A percentile compares a stretch with the other conserved stretches of the same genome.
Evolutionary conservation across 2,113 vertebrate genomes (phyloP).

Genomic region (Tachuris rubrigastra): DNA sequence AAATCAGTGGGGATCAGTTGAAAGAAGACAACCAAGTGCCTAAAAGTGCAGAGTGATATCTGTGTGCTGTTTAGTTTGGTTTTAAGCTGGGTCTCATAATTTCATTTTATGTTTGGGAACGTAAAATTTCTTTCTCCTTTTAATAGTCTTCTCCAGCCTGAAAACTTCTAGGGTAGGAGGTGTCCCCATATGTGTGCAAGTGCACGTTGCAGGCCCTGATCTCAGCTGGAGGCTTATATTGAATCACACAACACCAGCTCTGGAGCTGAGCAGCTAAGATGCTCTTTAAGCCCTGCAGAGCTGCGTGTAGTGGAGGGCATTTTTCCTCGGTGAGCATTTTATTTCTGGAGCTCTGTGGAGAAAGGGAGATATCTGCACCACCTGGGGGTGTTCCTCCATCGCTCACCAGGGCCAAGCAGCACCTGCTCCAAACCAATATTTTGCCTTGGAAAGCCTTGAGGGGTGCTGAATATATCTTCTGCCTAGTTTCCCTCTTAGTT

Average conservation of each 20-base stretch:
- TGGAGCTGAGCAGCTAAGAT: neutral
- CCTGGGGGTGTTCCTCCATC: neutral
- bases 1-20: fast-evolving
- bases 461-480: neutral
- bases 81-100: neutral
- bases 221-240: neutral
- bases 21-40: neutral
- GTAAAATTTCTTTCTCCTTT: neutral
- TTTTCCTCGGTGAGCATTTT: neutral
- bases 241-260: neutral
- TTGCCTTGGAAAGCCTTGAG: neutral
- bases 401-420: fast-evolving
- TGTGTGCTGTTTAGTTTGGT: neutral
- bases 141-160: neutral
- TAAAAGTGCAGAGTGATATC: neutral
- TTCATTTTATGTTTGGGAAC: neutral
- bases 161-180: neutral
- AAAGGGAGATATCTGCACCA: neutral
- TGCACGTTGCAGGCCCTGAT: neutral
- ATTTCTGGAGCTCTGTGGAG: fast-evolving
- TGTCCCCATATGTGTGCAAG: fast-evolving
- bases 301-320: neutral
- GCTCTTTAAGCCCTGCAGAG: neutral
- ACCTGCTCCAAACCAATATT: neutral
- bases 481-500: neutral